phyloP scores from a whole-genome alignment of 2,888 invertebrate species.

The Drosophila anomelani region DNA sequence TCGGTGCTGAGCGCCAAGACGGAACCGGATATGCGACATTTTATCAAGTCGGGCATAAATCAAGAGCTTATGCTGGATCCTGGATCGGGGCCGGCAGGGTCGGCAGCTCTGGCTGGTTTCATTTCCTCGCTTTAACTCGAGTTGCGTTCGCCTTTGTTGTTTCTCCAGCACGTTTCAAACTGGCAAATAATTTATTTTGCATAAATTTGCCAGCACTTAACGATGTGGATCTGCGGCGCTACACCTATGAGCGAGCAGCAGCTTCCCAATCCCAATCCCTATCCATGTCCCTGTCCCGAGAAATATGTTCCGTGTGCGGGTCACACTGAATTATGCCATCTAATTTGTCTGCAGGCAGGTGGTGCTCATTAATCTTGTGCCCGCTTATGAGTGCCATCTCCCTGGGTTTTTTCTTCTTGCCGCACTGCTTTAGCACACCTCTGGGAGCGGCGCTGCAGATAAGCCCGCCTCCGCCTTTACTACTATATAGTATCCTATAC shows the following conservation, averaged over 20 bases:
- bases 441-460: conserved; percentile 37
- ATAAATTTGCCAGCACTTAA: conserved; percentile 53
- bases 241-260: conserved; percentile 24
- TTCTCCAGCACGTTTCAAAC: conserved; percentile 32
- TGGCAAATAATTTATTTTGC: conserved; percentile 54
- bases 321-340: conserved; percentile 73
- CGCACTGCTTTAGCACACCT: conserved; percentile 53
- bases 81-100: neutral
- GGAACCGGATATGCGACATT: conserved; percentile 53
- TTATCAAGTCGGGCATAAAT: conserved; percentile 57
- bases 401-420: conserved; percentile 38
- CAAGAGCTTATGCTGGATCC: conserved; percentile 47
- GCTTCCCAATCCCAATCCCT: neutral
- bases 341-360: conserved; percentile 77
- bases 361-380: conserved; percentile 74
- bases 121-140: conserved; percentile 18
- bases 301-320: conserved; percentile 53
- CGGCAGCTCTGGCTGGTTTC: neutral
- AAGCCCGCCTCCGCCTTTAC: conserved; percentile 24
- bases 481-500: neutral
- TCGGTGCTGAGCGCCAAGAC: conserved; percentile 20
- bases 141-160: conserved; percentile 21
- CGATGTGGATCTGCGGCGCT: conserved; percentile 30
- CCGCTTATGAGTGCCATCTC: conserved; percentile 54
- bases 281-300: conserved; percentile 2